Base-by-base conservation (phyloP, 1,140 invertebrate species). In the Lucilia cuprina region DNA sequence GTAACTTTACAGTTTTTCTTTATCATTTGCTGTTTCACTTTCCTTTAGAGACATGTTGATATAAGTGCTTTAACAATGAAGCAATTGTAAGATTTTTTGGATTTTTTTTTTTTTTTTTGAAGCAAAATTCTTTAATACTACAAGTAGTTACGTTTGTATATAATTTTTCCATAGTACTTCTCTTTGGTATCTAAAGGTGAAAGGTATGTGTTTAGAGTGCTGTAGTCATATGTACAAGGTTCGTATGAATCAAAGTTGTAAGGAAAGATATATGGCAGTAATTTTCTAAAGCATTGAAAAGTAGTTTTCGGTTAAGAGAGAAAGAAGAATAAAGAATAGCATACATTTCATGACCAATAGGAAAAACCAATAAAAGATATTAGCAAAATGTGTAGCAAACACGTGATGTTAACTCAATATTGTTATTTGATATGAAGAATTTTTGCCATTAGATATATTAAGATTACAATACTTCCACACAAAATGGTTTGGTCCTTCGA, bases 211-310 rank as follows among this genome's bases (percentile, higher is more conserved):
- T 60, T 4, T n/a, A 60, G 55, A 60, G 55, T 60, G 14, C 2
- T 60, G 55, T 60, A 60, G 14, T 60, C 14, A 7, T 25, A 25
- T 70, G 10, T 70, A 70, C 65, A 21, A 70, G 9, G 55, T 60
- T n/a, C 65, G 7, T 70, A 70, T 70, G 65, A 70, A 70, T 70
- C 65, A 70, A 70, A 70, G 65, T 70, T 70, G 65, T 70, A 21
- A 70, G 21, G 55, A 70, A 70, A 70, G 65, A 70, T 70, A 70
- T 70, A 70, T 70, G n/a, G 65, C 21, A 21, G 65, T 10, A 70
- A 70, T 70, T 70, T 70, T 70, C 65, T 70, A 70, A 70, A 70
- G 65, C 65, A 70, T 70, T 70, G 65, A 70, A 70, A 70, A 21
- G 19, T 70, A 70, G n/a, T 70, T 70, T 70, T 21, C 21, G 65